Base-by-base conservation (phyloP, 30 jellyfish, hydroid and myxozoan species). In the Aurelia aurita complex sp. Pacific region DNA sequence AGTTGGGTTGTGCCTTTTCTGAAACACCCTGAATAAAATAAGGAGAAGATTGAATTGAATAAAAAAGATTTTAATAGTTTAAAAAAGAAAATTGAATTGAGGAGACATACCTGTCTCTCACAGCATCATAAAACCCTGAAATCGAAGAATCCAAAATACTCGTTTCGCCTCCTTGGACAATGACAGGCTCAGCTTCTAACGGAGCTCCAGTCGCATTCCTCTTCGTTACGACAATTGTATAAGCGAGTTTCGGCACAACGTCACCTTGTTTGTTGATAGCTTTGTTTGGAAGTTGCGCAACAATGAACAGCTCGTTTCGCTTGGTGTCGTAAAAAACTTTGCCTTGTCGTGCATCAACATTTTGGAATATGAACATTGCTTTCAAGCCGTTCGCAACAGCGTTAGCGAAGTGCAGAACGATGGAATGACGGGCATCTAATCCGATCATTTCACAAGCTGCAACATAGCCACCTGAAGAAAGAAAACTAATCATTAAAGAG, bases 401-500 rank as follows among this genome's bases (percentile, higher is more conserved):
- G 52, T 72, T 82, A 12, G 64, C 14, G 72, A 14, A 51, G 7
- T 71, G 89, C 61, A 77, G 11, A 10, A 65, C 88, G 19, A 70
- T 14, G 9, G 51, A 65, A 54, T 70, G 90, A 2, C 77, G 72
- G 2, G 82, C 87, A 34, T 35, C 64, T 14, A 69, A n/a, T 9
- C 83, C 69, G 17, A 69, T 29, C 46, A 64, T 55, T 73, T 87
- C 96, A 16, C 88, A 81, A 9, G 55, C 33, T 19, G 73, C 54
- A 29, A 79, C 81, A 76, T 87, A 87, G n/a, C 96, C 96, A 80
- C 60, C 96, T 87, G 29, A 23, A 79, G 57, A 29, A 33, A 0
- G 17, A 15, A 10, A 23, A 5, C 0, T 9, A 46, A 9, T 46
- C 57, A 46, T 5, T 46, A 46, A 3, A 23, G 0, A 23, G 29